These are phyloP conservation scores for Kryptolebias marmoratus DNA, from an alignment of 2,113 vertebrate genomes.

Conservation along the genomic window DNA sequence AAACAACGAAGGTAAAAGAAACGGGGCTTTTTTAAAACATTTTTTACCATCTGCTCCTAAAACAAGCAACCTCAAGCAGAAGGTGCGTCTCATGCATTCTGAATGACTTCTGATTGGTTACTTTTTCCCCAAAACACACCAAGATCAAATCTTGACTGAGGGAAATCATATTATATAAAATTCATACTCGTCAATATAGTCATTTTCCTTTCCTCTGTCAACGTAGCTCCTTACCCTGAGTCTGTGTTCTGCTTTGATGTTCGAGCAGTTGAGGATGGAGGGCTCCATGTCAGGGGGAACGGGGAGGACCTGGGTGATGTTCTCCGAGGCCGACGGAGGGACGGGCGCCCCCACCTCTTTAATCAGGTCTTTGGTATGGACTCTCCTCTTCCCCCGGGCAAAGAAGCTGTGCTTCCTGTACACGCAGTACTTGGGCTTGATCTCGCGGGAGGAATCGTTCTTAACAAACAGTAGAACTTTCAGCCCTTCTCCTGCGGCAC, in stretches of 20 bases:
- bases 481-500: constrained; percentile 63
- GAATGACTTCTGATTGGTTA: no score
- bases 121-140: no score
- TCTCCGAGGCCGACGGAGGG: constrained; percentile 39
- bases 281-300: constrained; percentile 54
- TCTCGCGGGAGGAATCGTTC: constrained; percentile 72
- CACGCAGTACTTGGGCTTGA: constrained; percentile 75
- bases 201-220: neutral
- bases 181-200: no score
- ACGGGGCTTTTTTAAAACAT: no score
- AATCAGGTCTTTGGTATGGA: constrained; percentile 54
- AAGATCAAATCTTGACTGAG: no score
- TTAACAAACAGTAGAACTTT: constrained; percentile 62
- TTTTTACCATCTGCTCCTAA: neutral
- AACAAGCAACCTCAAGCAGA: neutral
- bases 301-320: constrained; percentile 46
- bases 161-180: no score
- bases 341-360: constrained; percentile 74
- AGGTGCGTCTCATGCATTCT: no score
- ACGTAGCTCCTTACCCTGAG: constrained; percentile 64
- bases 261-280: constrained; percentile 68
- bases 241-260: constrained; percentile 74
- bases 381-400: constrained; percentile 36
- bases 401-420: constrained; percentile 77
- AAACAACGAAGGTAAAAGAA: no score